These are phyloP conservation scores for Champsocephalus gunnari DNA, from an alignment of 2,797 vertebrate species.

Conservation along the genomic window DNA sequence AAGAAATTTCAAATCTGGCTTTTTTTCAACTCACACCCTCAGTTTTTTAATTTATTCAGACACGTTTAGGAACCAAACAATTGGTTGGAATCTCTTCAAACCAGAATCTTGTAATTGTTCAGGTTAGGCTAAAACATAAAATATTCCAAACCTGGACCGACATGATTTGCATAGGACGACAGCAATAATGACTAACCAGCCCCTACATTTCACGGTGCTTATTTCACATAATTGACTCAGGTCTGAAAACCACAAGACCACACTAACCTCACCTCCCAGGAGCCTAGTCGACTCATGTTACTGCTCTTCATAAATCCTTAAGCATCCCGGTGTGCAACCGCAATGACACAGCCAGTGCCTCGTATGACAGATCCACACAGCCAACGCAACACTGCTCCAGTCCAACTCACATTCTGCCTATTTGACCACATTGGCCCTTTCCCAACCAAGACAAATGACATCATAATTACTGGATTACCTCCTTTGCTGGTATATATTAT, in stretches of 20 bases:
- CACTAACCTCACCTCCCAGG: conserved; percentile 58
- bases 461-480: conserved; percentile 33
- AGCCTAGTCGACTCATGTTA: conserved; percentile 51
- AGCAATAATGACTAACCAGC: conserved; percentile 32
- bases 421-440: conserved; percentile 30
- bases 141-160: conserved; percentile 5
- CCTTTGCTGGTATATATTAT: conserved; percentile 3
- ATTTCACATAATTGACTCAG: conserved; percentile 62
- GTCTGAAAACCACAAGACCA: conserved; percentile 56
- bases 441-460: conserved; percentile 10
- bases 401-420: conserved; percentile 19
- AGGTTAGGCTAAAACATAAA: conserved; percentile 24
- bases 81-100: not conserved
- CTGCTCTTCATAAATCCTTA: conserved; percentile 58
- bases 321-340: conserved; percentile 51
- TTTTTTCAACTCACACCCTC: not conserved
- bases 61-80: conserved; percentile 2
- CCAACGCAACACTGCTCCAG: conserved; percentile 28
- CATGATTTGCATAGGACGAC: not conserved
- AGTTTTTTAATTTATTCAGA: conserved; percentile 1
- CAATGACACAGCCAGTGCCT: conserved; percentile 48
- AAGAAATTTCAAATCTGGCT: conserved; percentile 7
- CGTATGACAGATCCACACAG: conserved; percentile 54
- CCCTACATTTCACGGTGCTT: conserved; percentile 51
- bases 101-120: not conserved